These are phyloP conservation scores for Phenacoccus solenopsis DNA, from an alignment of 1,140 invertebrate species.

Conservation along the genomic window DNA sequence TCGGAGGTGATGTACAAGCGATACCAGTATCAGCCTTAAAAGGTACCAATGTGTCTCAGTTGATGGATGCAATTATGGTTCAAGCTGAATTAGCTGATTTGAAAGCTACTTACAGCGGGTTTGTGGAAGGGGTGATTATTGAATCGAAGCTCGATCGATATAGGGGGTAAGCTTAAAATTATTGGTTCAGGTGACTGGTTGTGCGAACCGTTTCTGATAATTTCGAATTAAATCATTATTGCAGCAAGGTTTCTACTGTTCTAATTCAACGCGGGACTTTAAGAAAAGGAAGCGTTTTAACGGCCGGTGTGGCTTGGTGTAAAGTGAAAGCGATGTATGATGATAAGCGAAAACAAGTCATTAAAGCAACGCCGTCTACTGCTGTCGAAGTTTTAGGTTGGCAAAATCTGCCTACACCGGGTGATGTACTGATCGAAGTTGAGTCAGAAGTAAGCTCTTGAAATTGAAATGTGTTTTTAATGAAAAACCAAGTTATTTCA, in stretches of 20 bases:
- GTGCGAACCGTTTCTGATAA: not conserved
- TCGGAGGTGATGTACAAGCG: conserved; percentile 85
- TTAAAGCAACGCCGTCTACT: conserved; percentile 58
- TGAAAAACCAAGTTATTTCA: no score
- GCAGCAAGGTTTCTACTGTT: conserved; percentile 72
- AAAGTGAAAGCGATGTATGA: conserved; percentile 80
- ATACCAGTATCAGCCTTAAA: conserved; percentile 85
- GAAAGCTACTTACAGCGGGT: conserved; percentile 62
- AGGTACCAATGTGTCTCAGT: conserved; percentile 57
- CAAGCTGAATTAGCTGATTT: conserved; percentile 85
- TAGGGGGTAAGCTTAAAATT: conserved; percentile 43
- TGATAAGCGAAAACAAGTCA: conserved; percentile 46
- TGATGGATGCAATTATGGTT: conserved; percentile 72
- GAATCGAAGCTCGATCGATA: conserved; percentile 65
- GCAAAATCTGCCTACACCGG: conserved; percentile 72
- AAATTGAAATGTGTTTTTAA: not conserved
- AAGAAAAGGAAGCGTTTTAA: conserved; percentile 62
- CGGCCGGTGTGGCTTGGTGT: conserved; percentile 68
- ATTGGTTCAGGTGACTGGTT: not conserved
- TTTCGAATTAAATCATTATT: conserved; percentile 19
- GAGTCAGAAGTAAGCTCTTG: conserved; percentile 51
- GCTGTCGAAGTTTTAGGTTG: conserved; percentile 84
- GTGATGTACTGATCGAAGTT: conserved; percentile 76
- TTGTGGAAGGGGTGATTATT: conserved; percentile 79
- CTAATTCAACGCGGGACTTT: conserved; percentile 83